These are phyloP conservation scores for Rhagophthalmus giganteus DNA, from an alignment of 2,888 invertebrate genomes.

Conservation along the genomic window DNA sequence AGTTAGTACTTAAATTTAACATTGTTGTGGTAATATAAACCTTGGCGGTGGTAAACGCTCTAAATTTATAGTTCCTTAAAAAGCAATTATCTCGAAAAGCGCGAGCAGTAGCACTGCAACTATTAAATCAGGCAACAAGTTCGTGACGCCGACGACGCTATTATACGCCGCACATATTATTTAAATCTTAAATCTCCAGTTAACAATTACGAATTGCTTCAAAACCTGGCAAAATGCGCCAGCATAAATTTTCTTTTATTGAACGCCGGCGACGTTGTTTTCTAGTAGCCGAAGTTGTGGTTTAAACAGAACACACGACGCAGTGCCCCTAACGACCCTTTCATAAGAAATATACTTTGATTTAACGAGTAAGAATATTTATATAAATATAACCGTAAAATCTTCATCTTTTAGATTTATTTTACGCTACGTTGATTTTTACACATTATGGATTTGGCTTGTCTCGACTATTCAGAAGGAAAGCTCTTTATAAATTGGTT, in stretches of 20 bases:
- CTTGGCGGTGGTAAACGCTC: slow-evolving; percentile 40
- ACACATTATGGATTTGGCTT: too few species aligned
- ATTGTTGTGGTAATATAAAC: slow-evolving; percentile 40
- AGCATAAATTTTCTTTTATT: neutral
- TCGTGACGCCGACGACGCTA: slow-evolving; percentile 25
- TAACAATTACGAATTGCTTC: slow-evolving; percentile 8
- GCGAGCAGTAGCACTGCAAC: slow-evolving; percentile 35
- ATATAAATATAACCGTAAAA: too few species aligned
- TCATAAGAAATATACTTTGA: too few species aligned
- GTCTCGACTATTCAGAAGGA: too few species aligned
- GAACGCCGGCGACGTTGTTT: too few species aligned
- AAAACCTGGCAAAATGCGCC: neutral
- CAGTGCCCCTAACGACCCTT: too few species aligned
- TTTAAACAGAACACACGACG: neutral
- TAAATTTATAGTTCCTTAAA: slow-evolving; percentile 49
- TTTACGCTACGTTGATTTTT: too few species aligned
- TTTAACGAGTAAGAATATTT: too few species aligned
- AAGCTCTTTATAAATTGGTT: too few species aligned
- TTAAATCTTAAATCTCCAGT: slow-evolving; percentile 22
- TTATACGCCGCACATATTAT: slow-evolving; percentile 24
- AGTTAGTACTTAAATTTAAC: slow-evolving; percentile 32
- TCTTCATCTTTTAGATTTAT: too few species aligned
- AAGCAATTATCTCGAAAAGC: slow-evolving; percentile 43
- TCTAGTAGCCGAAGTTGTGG: too few species aligned
- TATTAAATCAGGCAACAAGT: slow-evolving; percentile 43